phyloP scores from a whole-genome alignment of 2,888 invertebrate genomes.

The Stenurella melanura region DNA sequence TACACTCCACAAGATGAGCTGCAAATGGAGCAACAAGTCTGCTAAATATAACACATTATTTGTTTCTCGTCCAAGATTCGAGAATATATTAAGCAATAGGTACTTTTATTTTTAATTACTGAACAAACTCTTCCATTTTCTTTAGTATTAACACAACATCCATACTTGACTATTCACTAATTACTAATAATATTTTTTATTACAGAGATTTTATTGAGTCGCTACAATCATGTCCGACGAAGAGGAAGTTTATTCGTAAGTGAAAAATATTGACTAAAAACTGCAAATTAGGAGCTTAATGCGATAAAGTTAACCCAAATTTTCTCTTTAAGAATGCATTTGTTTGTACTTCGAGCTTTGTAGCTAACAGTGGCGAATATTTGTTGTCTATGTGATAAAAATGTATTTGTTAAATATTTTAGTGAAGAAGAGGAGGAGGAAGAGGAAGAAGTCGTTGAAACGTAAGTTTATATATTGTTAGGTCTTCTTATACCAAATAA shows the following conservation, averaged over 20 bases:
- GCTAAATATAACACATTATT: constrained; percentile 49
- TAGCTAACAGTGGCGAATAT: constrained; percentile 58
- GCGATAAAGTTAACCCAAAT: constrained; percentile 44
- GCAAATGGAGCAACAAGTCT: constrained; percentile 22
- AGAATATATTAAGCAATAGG: constrained; percentile 39
- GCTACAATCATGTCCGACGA: constrained; percentile 93
- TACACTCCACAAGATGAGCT: constrained; percentile 9
- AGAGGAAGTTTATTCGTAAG: constrained; percentile 95
- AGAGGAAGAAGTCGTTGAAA: constrained; percentile 86
- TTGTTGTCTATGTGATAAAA: constrained; percentile 53
- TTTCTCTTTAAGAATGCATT: constrained; percentile 24
- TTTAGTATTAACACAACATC: constrained; percentile 37
- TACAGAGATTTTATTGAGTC: constrained; percentile 78
- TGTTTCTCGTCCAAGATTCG: constrained; percentile 56
- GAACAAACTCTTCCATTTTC: constrained; percentile 17
- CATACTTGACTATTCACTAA: constrained; percentile 17
- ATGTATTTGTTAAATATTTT: constrained; percentile 71
- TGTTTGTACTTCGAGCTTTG: constrained; percentile 58
- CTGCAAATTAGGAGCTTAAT: constrained; percentile 55
- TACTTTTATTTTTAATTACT: constrained; percentile 41
- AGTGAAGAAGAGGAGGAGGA: constrained; percentile 85
- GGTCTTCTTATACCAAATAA: too few relatives aligned
- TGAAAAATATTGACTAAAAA: constrained; percentile 65
- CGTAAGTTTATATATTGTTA: constrained; percentile 77
- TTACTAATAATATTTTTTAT: constrained; percentile 61